A percentile compares a stretch with the other conserved stretches of the same genome.
Conservation (phyloP, 2,797 vertebrate genomes). For the Lepidocolaptes lacrymiger region DNA sequence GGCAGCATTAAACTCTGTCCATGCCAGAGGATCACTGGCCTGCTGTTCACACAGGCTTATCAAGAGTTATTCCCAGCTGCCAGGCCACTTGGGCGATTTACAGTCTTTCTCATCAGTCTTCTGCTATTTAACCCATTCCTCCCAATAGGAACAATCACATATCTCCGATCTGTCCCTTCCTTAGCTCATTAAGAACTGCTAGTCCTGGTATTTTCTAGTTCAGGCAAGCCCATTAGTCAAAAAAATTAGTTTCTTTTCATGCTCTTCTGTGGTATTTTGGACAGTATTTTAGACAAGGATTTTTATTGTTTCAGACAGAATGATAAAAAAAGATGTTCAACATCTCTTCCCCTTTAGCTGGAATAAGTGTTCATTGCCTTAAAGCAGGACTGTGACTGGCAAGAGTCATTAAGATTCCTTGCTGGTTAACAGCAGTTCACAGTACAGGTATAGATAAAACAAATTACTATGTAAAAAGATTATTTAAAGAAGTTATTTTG, state of each 20-base stretch:
- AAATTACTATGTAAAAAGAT: neutral
- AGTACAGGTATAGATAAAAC: neutral
- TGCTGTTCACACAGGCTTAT: neutral
- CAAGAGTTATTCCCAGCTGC: neutral
- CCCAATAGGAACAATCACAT: neutral
- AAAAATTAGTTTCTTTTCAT: neutral
- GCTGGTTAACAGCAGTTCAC: neutral
- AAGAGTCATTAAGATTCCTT: neutral
- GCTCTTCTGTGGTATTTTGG: neutral
- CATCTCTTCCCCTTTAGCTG: neutral
- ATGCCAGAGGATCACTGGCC: neutral
- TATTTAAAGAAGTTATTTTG: neutral
- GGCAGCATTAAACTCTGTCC: neutral
- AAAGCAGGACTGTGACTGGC: neutral
- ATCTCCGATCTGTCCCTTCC: neutral
- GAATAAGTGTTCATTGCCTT: neutral
- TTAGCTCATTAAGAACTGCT: neutral
- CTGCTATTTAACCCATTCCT: neutral
- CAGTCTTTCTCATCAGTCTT: neutral
- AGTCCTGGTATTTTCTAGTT: neutral
- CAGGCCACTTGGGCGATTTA: neutral
- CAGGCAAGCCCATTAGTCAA: neutral
- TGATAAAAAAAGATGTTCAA: neutral
- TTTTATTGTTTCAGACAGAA: neutral
- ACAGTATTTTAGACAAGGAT: neutral